A percentile compares a stretch with the other conserved stretches of the same genome.
Evolutionary conservation across 2,113 vertebrate species (phyloP).

Genomic region (Phylloscopus whistleri): DNA sequence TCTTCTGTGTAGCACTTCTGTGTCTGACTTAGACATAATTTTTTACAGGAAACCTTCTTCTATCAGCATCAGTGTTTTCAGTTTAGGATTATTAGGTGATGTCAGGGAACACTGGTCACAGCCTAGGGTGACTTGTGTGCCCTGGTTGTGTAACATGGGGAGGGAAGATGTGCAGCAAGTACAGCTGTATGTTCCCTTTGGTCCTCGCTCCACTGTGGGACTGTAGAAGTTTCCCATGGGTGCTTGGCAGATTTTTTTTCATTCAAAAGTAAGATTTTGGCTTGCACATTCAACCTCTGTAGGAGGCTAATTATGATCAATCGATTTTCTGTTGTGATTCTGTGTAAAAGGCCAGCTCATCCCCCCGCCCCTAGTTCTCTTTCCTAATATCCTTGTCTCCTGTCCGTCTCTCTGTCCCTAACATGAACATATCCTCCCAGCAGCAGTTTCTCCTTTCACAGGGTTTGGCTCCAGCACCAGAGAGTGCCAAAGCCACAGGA

Average conservation of each 20-base stretch:
- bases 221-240: not conserved
- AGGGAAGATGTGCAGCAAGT: not conserved
- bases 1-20: not conserved
- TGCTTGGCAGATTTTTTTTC: not conserved
- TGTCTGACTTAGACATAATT: not conserved
- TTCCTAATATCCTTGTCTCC: not conserved
- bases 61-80: not conserved
- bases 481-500: not conserved
- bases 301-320: not conserved
- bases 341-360: not conserved
- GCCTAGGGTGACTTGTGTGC: accelerated
- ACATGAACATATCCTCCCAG: not conserved
- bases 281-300: not conserved
- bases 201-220: not conserved
- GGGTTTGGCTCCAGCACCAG: not conserved
- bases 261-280: not conserved
- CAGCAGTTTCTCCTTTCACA: not conserved
- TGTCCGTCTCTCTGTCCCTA: not conserved
- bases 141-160: accelerated
- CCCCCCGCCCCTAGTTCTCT: accelerated
- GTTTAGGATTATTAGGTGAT: not conserved
- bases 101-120: not conserved
- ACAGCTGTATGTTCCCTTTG: accelerated
- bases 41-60: not conserved
- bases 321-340: not conserved